Evolutionary conservation across 2,797 vertebrate species (phyloP).

Genomic region (Argentina silus): DNA sequence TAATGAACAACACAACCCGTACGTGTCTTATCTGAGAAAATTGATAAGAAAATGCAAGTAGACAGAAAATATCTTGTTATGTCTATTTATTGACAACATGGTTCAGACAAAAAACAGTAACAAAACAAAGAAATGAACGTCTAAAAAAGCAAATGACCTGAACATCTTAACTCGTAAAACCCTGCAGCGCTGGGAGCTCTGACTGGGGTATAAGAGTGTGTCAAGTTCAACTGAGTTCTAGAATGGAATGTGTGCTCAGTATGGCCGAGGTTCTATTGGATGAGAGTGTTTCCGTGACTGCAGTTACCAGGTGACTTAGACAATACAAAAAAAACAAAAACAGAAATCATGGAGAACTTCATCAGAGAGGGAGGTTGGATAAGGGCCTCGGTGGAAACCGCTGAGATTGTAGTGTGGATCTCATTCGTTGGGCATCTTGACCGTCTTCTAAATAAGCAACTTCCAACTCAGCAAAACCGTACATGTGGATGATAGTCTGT

Average conservation of each 20-base stretch:
- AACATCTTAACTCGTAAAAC: constrained; percentile 4
- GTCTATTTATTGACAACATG: constrained; percentile 66
- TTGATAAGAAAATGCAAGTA: neutral
- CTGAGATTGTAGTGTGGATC: too few relatives aligned
- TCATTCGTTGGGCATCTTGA: constrained; percentile 17
- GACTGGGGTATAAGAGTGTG: neutral
- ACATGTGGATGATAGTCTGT: constrained; percentile 24
- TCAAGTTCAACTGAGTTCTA: constrained; percentile 15
- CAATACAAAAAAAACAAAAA: constrained; percentile 6
- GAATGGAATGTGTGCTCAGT: constrained; percentile 62
- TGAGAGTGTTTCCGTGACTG: constrained; percentile 9
- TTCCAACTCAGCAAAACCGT: constrained; percentile 15
- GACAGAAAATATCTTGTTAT: constrained; percentile 29
- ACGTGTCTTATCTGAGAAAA: too few relatives aligned
- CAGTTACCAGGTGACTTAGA: constrained; percentile 4
- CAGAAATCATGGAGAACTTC: neutral
- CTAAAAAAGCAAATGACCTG: constrained; percentile 25
- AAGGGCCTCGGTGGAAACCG: neutral
- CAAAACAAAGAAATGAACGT: constrained; percentile 31
- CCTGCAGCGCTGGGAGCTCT: neutral
- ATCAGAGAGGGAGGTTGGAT: constrained; percentile 2
- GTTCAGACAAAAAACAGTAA: constrained; percentile 55
- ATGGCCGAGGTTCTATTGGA: constrained; percentile 52
- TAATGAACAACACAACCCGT: too few relatives aligned
- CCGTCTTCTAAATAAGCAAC: constrained; percentile 10